Evolutionary conservation across 2,113 vertebrate species (phyloP), one percentile per base, ranked within the genome.

Genomic region (Pedetes capensis): DNA sequence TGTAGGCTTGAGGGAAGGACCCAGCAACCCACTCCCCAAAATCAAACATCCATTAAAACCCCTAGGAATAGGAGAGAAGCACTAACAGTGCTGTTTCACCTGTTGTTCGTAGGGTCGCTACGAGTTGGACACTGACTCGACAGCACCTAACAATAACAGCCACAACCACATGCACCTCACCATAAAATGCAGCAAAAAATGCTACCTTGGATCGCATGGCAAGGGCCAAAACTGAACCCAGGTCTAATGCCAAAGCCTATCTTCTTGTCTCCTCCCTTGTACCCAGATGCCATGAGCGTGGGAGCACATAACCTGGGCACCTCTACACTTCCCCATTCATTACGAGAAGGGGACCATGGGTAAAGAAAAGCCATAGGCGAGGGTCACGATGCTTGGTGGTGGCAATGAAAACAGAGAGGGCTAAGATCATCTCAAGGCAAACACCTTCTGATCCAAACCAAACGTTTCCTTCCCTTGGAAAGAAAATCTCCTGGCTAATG

Each of bases 321-420:
- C n/a, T 25, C 53, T 29, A 0, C 0, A 9, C 47, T 80, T 76
- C 64, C 63, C 66, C 87, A 18, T 25, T 23, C 55, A 8, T 3
- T 8, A 49, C 61, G 39, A 51, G 68, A 85, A 37, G 79, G 57
- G 68, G 79, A 42, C 76, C 22, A 8, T 17, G 57, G 84, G 94
- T 74, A 88, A 68, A 74, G 64, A 61, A 82, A 91, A 94, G 88
- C 90, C 76, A 51, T 44, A 82, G 29, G 93, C 87, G 57, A 59
- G 87, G 79, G 92, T 69, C 83, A 57, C 3, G n/a, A 34, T 25
- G 57, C 66, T 76, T 27, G 68, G 81, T 53, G 91, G 49, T 59
- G 68, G 95, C 85, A 49, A 53, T 34, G 95, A 93, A 95, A 95
- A 76, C 93, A 95, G 87, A 95, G 66, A 98, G 90, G 84, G 47